phyloP scores from a whole-genome alignment of 1,140 invertebrate genomes.

The Carcinoscorpius rotundicauda region DNA sequence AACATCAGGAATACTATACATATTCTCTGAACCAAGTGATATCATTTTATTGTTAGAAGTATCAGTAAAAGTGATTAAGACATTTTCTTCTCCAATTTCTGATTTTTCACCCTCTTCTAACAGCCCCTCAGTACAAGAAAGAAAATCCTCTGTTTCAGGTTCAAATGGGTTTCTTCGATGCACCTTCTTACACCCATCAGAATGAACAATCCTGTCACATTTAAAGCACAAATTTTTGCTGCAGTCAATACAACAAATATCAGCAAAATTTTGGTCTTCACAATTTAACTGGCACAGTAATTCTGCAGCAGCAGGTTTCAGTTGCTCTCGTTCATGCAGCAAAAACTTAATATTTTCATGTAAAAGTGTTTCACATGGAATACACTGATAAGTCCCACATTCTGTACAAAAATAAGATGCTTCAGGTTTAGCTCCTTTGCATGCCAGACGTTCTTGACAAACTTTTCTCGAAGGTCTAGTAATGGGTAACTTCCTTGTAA shows the following conservation, averaged over 20 bases:
- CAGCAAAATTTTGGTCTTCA: slow-evolving; percentile 31
- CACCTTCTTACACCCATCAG: slow-evolving; percentile 11
- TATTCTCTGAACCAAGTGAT: too few species aligned
- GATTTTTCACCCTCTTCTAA: too few species aligned
- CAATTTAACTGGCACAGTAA: slow-evolving; percentile 32
- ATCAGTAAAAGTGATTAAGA: too few species aligned
- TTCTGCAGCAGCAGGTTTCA: slow-evolving; percentile 25
- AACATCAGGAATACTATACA: too few species aligned
- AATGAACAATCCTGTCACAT: slow-evolving; percentile 31
- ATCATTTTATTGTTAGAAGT: too few species aligned
- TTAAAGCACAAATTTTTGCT: slow-evolving; percentile 30
- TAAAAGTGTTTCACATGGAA: slow-evolving; percentile 31
- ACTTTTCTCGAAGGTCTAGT: slow-evolving; percentile 14
- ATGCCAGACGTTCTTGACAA: slow-evolving; percentile 21
- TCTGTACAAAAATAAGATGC: slow-evolving; percentile 31
- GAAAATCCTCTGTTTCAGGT: slow-evolving; percentile 10
- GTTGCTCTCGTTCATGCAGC: slow-evolving; percentile 28
- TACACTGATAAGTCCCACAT: slow-evolving; percentile 33
- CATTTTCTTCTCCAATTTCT: too few species aligned
- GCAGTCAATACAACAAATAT: slow-evolving; percentile 32
- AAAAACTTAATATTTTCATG: slow-evolving; percentile 30
- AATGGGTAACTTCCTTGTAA: not conserved
- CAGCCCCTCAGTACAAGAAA: slow-evolving; percentile 15
- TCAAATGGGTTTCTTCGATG: slow-evolving; percentile 17
- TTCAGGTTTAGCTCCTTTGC: slow-evolving; percentile 21